phyloP scores from a whole-genome alignment of 2,888 invertebrate species.

The Euproctis similis region DNA sequence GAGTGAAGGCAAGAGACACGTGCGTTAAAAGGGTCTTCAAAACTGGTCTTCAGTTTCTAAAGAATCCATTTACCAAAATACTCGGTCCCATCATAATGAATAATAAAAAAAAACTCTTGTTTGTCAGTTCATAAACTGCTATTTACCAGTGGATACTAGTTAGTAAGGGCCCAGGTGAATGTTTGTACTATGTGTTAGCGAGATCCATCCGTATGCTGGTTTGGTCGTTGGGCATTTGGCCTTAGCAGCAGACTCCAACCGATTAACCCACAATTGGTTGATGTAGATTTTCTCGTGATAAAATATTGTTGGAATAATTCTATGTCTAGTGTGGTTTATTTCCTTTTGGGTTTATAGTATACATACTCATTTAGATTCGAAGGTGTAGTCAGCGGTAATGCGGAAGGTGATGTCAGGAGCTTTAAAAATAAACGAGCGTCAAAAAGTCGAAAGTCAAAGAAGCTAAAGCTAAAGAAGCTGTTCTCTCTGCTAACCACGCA shows the following conservation, averaged over 20 bases:
- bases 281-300: no score
- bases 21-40: slow-evolving; percentile 17
- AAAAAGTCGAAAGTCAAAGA: no score
- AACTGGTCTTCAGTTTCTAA: slow-evolving; percentile 20
- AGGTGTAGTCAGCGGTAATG: no score
- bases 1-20: slow-evolving; percentile 17
- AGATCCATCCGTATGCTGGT: slow-evolving; percentile 44
- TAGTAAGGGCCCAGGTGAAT: slow-evolving; percentile 41
- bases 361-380: no score
- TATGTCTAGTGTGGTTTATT: no score
- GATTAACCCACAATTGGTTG: slow-evolving; percentile 32
- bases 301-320: no score
- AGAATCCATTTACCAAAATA: slow-evolving; percentile 26
- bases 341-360: no score
- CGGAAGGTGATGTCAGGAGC: no score
- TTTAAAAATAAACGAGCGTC: no score
- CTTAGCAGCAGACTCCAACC: slow-evolving; percentile 10
- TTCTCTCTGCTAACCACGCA: no score
- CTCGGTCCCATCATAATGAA: slow-evolving; percentile 24
- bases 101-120: slow-evolving; percentile 27
- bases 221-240: slow-evolving; percentile 31
- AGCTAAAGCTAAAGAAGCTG: no score
- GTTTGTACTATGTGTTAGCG: slow-evolving; percentile 58
- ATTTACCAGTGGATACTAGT: slow-evolving; percentile 34
- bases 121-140: slow-evolving; percentile 23